Conservation (phyloP, 2,888 invertebrate genomes). For the Ectemnius lituratus region DNA sequence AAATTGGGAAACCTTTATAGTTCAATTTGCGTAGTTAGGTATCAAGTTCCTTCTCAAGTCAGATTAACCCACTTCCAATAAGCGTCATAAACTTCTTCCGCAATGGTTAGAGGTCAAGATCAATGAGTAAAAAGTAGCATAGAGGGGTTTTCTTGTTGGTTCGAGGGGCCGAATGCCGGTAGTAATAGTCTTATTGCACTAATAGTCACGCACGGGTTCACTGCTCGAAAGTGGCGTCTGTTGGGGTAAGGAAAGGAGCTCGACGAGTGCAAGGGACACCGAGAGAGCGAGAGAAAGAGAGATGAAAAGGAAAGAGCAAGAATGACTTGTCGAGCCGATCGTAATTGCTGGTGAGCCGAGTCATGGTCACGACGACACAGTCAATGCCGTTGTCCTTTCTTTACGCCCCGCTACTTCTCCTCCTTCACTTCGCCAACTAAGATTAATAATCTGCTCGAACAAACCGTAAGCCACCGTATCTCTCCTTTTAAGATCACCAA, state of each 20-base stretch:
- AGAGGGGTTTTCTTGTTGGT: too few relatives aligned
- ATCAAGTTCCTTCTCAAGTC: too few relatives aligned
- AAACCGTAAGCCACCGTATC: constrained; percentile 1
- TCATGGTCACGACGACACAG: constrained; percentile 56
- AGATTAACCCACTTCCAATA: neutral
- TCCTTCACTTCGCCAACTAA: constrained; percentile 24
- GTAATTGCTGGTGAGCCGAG: constrained; percentile 57
- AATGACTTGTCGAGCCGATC: constrained; percentile 50
- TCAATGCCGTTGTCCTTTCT: constrained; percentile 52
- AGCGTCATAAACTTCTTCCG: constrained; percentile 12
- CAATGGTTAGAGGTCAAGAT: constrained; percentile 46
- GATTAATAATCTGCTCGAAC: constrained; percentile 6
- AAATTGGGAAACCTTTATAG: too few relatives aligned
- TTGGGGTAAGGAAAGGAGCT: neutral
- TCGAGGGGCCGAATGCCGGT: neutral
- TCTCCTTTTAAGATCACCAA: neutral
- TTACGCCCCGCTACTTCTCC: constrained; percentile 21
- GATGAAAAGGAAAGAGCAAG: constrained; percentile 23
- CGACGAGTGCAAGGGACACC: constrained; percentile 10
- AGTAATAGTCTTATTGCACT: constrained; percentile 27
- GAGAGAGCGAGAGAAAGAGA: neutral
- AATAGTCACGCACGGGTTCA: constrained; percentile 51
- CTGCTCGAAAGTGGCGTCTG: constrained; percentile 29
- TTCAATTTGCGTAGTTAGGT: too few relatives aligned
- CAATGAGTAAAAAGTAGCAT: constrained; percentile 34